Percentiles rank a stretch among this genome's conserved stretches.
Evolutionary conservation across 2,888 invertebrate genomes (phyloP).

Genomic region (Thumatha senex): DNA sequence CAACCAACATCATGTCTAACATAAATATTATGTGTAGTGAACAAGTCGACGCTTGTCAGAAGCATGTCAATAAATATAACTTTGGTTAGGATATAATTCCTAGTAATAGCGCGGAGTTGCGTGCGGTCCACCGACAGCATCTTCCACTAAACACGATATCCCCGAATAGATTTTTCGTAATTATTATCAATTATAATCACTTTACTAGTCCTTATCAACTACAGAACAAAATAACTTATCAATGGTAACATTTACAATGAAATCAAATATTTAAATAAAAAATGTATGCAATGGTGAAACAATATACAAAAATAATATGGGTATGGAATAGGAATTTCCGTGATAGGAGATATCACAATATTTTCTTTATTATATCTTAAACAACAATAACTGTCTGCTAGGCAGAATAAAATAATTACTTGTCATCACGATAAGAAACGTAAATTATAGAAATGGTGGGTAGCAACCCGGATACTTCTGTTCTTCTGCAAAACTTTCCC

Average conservation of each 20-base stretch:
- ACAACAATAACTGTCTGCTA: conserved; percentile 56
- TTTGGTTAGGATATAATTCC: conserved; percentile 54
- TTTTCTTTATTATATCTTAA: conserved; percentile 59
- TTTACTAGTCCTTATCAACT: conserved; percentile 46
- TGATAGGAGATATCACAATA: conserved; percentile 77
- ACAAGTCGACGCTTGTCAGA: conserved; percentile 17
- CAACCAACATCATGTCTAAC: not conserved
- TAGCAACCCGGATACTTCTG: conserved; percentile 1
- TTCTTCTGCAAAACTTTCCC: not conserved
- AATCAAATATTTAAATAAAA: conserved; percentile 61
- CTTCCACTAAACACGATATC: conserved; percentile 27
- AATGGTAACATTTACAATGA: conserved; percentile 82
- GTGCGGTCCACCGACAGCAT: conserved; percentile 13
- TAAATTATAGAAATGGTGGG: conserved; percentile 45
- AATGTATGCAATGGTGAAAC: conserved; percentile 60
- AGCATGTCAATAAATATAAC: conserved; percentile 45
- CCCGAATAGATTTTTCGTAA: conserved; percentile 28
- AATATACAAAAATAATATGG: conserved; percentile 76
- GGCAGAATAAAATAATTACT: conserved; percentile 54
- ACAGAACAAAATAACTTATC: conserved; percentile 72
- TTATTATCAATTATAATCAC: conserved; percentile 38
- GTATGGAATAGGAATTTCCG: conserved; percentile 78
- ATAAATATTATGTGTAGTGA: not conserved
- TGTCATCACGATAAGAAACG: conserved; percentile 59
- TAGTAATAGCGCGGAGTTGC: conserved; percentile 32